These are phyloP conservation scores for Melieria picta DNA, from an alignment of 2,888 invertebrate genomes.

Conservation along the genomic window DNA sequence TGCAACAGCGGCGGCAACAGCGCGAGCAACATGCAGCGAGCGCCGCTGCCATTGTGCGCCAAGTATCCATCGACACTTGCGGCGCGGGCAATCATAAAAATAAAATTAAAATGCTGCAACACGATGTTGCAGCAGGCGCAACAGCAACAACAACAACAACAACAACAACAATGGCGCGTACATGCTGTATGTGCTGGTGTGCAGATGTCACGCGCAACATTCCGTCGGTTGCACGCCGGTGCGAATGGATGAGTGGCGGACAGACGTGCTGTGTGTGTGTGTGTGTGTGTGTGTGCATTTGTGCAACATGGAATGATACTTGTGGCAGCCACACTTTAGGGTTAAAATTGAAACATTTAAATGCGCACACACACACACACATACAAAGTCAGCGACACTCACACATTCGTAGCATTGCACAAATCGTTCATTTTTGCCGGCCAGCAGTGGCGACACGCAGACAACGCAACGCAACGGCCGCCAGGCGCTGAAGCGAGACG, in stretches of 20 bases:
- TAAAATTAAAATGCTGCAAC: conserved; percentile 30
- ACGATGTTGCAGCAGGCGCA: conserved; percentile 15
- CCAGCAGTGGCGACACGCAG: too few relatives aligned
- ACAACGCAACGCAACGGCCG: too few relatives aligned
- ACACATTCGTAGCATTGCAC: too few relatives aligned
- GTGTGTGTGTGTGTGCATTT: conserved; percentile 3
- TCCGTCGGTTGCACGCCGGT: conserved; percentile 8
- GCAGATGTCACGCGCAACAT: conserved; percentile 26
- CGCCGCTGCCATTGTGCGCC: not conserved
- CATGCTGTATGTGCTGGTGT: conserved; percentile 5
- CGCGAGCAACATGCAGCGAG: conserved; percentile 22
- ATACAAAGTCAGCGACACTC: not conserved
- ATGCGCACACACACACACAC: not conserved
- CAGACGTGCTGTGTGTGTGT: not conserved
- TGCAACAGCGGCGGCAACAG: conserved; percentile 33
- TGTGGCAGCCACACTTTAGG: conserved; percentile 8
- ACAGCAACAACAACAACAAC: conserved; percentile 22
- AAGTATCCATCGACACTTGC: conserved; percentile 22
- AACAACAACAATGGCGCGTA: not conserved
- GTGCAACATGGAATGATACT: not conserved
- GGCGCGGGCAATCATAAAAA: conserved; percentile 13
- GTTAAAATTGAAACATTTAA: conserved; percentile 28
- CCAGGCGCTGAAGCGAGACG: too few relatives aligned
- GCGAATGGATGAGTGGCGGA: conserved; percentile 14
- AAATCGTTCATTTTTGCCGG: too few relatives aligned